Conservation (phyloP, 2,797 vertebrate genomes). For the Typhlichthys subterraneus region DNA sequence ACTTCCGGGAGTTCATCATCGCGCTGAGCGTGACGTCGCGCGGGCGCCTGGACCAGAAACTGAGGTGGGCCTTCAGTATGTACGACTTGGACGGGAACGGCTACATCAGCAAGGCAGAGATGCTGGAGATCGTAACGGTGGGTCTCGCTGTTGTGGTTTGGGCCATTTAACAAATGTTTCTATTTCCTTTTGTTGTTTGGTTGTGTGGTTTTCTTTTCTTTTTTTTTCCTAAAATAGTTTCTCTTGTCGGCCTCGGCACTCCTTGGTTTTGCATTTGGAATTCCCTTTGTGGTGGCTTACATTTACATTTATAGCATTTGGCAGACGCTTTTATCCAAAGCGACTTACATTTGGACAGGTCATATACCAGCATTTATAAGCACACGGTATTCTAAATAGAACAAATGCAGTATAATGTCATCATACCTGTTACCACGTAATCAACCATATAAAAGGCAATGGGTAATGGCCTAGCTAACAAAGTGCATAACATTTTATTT, state of each 20-base stretch:
- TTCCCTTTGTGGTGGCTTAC: neutral
- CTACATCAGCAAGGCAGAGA: constrained; percentile 98
- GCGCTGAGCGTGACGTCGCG: constrained; percentile 95
- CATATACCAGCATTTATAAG: no score
- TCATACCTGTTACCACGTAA: no score
- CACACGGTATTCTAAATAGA: no score
- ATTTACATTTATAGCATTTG: no score
- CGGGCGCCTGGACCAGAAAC: constrained; percentile 96
- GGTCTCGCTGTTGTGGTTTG: constrained; percentile 7
- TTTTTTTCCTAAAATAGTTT: neutral
- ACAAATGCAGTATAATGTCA: no score
- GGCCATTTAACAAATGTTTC: neutral
- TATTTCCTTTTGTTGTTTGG: neutral
- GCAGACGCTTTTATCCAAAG: no score
- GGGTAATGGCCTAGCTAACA: no score
- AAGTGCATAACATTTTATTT: no score
- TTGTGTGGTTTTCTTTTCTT: neutral
- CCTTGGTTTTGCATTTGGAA: no score
- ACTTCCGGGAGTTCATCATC: constrained; percentile 99
- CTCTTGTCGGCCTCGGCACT: no score
- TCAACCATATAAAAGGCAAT: no score
- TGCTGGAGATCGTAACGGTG: constrained; percentile 99
- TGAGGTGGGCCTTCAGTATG: constrained; percentile 99
- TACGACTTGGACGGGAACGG: constrained; percentile 92
- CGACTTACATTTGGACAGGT: no score